Percentiles rank a stretch among this genome's conserved stretches.
Evolutionary conservation across 2,797 vertebrate genomes (phyloP).

Genomic region (Pterois miles): DNA sequence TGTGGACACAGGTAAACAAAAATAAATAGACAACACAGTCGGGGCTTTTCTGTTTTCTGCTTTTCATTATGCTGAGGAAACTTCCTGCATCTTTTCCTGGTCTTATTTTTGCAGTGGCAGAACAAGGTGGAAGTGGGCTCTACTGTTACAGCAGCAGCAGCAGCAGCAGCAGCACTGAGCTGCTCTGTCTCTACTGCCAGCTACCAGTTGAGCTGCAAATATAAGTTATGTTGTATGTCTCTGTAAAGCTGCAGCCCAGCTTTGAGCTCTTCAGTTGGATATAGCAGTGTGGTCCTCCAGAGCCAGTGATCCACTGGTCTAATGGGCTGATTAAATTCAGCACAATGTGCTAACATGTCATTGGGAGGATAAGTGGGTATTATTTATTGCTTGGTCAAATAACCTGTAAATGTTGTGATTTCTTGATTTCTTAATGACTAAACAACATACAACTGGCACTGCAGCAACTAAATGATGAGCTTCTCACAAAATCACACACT

Average conservation of each 20-base stretch:
- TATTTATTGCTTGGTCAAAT: not conserved
- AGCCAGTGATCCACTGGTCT: not conserved
- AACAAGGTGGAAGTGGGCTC: constrained; percentile 37
- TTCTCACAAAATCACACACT: not conserved
- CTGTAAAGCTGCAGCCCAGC: not conserved
- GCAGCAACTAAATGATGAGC: not conserved
- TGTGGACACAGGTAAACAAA: constrained; percentile 48
- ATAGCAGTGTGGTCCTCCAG: not conserved
- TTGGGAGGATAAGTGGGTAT: not conserved
- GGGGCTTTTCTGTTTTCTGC: not conserved
- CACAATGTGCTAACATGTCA: not conserved
- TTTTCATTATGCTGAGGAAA: not conserved
- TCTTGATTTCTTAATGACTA: not conserved
- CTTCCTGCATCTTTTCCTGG: not conserved
- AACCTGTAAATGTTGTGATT: not conserved
- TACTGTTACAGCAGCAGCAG: constrained; percentile 31
- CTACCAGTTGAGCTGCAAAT: not conserved
- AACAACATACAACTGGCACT: not conserved
- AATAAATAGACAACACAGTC: not conserved
- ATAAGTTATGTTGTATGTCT: not conserved
- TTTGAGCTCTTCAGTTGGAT: not conserved
- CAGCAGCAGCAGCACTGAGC: constrained; percentile 20
- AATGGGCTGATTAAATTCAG: not conserved
- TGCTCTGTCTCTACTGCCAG: constrained; percentile 2
- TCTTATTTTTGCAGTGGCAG: constrained; percentile 19